Evolutionary conservation across 2,113 vertebrate genomes (phyloP).

Genomic region (Aythya baeri): DNA sequence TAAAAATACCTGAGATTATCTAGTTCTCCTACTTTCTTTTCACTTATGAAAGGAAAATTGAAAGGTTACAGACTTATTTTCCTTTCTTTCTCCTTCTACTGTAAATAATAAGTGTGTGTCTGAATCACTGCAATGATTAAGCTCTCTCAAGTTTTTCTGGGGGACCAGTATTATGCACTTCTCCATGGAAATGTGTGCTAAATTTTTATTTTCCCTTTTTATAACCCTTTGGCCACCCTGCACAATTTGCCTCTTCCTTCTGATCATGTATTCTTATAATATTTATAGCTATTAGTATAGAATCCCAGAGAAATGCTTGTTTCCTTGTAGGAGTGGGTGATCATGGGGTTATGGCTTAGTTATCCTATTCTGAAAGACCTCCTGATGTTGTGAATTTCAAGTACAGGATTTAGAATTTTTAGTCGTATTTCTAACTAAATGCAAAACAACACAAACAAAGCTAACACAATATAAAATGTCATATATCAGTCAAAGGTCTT

Average conservation of each 20-base stretch:
- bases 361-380: background rate
- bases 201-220: background rate
- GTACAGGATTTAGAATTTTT: background rate
- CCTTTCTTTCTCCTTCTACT: background rate
- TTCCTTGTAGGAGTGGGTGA: background rate
- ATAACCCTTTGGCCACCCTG: accelerated
- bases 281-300: background rate
- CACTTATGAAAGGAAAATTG: background rate
- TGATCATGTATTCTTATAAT: background rate
- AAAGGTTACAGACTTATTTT: background rate
- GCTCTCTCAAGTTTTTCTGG: background rate
- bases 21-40: background rate
- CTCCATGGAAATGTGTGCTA: background rate
- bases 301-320: background rate
- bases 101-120: background rate
- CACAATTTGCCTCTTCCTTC: background rate
- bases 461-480: background rate
- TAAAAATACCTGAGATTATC: background rate
- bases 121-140: background rate
- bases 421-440: background rate
- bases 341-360: background rate
- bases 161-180: background rate
- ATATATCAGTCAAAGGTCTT: background rate
- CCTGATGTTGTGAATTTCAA: background rate
- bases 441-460: background rate